Percentiles rank a stretch among this genome's conserved stretches.
Conservation (phyloP, 2,113 vertebrate species). For the Rostratula benghalensis region DNA sequence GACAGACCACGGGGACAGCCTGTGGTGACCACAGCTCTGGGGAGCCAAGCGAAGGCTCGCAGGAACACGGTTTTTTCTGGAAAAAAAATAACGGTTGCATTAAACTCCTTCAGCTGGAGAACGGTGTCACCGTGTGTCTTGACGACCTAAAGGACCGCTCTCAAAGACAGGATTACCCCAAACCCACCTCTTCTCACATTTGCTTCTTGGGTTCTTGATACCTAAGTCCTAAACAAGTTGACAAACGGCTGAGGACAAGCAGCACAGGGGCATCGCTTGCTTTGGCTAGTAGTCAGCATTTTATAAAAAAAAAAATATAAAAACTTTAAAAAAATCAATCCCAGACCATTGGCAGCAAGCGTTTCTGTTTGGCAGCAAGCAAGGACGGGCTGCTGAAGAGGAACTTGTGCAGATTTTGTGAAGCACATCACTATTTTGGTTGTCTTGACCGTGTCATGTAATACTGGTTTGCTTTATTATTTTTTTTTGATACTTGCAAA, state of each 20-base stretch:
- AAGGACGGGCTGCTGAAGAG: neutral
- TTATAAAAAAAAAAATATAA: neutral
- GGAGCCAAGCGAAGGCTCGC: fast-evolving
- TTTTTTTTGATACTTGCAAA: neutral
- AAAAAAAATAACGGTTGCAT: neutral
- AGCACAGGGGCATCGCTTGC: neutral
- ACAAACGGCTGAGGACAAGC: neutral
- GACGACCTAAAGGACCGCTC: neutral
- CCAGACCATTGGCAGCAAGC: neutral
- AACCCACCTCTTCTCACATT: neutral
- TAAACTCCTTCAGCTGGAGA: neutral
- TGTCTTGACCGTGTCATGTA: neutral
- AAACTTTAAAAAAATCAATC: neutral
- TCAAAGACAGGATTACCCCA: neutral
- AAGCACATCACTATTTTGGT: neutral
- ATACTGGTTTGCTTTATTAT: neutral
- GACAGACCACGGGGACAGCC: fast-evolving
- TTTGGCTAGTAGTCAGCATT: neutral
- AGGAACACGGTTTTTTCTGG: neutral
- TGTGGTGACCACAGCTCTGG: neutral
- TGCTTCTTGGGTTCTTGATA: neutral
- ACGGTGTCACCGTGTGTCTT: fast-evolving
- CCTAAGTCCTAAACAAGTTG: neutral
- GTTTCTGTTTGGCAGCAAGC: neutral
- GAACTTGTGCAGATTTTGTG: neutral